phyloP scores from a whole-genome alignment of 1,140 invertebrate species.

The Trachymyrmex septentrionalis region DNA sequence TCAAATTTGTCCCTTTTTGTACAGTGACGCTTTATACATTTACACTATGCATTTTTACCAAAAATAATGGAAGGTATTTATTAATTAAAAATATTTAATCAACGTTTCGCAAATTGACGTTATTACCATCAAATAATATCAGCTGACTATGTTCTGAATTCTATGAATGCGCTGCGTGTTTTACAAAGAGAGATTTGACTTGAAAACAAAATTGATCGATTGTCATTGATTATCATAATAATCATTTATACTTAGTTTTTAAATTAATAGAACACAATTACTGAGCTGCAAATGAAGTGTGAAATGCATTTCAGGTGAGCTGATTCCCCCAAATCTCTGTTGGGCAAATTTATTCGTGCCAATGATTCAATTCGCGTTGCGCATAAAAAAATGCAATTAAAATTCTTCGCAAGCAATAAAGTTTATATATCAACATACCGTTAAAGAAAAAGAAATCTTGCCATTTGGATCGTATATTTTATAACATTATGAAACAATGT shows the following conservation, averaged over 20 bases:
- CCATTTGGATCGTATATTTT: neutral
- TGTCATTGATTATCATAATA: too few species aligned
- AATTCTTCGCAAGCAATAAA: too few species aligned
- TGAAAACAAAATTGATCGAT: too few species aligned
- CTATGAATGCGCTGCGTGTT: too few species aligned
- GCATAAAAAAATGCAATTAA: neutral
- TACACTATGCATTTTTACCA: neutral
- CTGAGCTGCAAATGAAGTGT: neutral
- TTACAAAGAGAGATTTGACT: too few species aligned
- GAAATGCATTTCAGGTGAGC: too few species aligned
- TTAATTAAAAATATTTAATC: slow-evolving; percentile 17
- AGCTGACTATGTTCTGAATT: too few species aligned
- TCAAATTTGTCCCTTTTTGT: neutral
- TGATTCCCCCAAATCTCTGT: neutral
- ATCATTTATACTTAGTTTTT: neutral
- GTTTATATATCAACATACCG: too few species aligned
- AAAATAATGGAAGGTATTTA: slow-evolving; percentile 9
- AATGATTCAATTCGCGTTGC: neutral
- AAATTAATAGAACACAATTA: neutral
- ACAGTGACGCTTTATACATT: neutral
- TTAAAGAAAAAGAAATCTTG: neutral
- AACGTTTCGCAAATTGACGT: neutral
- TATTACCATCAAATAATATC: too few species aligned
- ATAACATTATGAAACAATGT: neutral
- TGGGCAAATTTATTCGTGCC: neutral